phyloP scores from a whole-genome alignment of 1,140 invertebrate species.

The Drepana arcuata region DNA sequence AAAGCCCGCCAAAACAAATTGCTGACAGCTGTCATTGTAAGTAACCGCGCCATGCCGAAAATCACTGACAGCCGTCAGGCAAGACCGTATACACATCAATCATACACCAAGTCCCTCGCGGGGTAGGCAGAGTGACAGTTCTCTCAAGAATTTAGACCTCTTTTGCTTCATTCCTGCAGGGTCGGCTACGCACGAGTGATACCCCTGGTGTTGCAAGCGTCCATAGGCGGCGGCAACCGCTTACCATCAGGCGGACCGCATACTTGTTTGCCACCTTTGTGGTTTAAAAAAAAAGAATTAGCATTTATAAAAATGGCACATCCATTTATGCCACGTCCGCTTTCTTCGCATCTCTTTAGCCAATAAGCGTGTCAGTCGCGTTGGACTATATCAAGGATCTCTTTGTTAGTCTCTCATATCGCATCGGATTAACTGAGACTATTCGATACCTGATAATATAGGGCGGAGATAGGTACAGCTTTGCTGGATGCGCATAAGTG shows the following conservation, averaged over 20 bases:
- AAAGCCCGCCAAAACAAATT: background rate
- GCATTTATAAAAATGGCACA: background rate
- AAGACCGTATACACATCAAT: too few species aligned
- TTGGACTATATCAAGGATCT: slow-evolving; percentile 39
- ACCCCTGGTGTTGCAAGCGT: too few species aligned
- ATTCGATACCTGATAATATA: slow-evolving; percentile 40
- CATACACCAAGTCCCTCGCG: background rate
- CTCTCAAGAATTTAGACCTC: background rate
- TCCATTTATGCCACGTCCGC: background rate
- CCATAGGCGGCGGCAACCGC: too few species aligned
- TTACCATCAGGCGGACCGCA: too few species aligned
- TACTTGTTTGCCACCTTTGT: too few species aligned
- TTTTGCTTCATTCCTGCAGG: too few species aligned
- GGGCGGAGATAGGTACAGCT: slow-evolving; percentile 7
- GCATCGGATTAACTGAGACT: slow-evolving; percentile 22
- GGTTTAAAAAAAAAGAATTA: background rate
- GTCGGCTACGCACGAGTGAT: too few species aligned
- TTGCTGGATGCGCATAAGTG: slow-evolving; percentile 5
- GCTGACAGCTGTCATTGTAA: background rate
- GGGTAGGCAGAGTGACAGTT: background rate
- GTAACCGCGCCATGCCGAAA: too few species aligned
- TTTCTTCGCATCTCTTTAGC: slow-evolving; percentile 1
- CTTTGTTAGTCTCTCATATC: slow-evolving; percentile 46
- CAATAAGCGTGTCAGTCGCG: slow-evolving; percentile 16
- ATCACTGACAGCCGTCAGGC: too few species aligned